Evolutionary conservation across 2,113 vertebrate species (phyloP).

Genomic region (Proteles cristata): DNA sequence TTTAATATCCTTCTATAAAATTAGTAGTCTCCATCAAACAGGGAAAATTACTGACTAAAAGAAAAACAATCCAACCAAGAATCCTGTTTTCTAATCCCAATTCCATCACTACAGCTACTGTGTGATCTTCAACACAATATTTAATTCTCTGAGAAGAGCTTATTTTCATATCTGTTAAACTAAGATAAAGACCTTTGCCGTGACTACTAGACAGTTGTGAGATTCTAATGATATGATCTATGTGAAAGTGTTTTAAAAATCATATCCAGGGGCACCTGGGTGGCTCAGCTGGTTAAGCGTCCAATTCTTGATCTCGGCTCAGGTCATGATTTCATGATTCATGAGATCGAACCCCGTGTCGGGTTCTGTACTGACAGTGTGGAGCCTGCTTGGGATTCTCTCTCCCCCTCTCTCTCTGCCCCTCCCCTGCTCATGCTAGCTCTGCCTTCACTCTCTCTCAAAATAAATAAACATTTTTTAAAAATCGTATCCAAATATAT

Average conservation of each 20-base stretch:
- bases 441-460: too few relatives aligned
- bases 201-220: neutral
- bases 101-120: neutral
- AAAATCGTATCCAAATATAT: neutral
- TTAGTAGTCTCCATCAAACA: neutral
- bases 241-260: slow-evolving; percentile 12
- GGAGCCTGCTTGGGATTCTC: too few relatives aligned
- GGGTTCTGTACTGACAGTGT: too few relatives aligned
- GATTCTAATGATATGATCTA: neutral
- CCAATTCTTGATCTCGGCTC: too few relatives aligned
- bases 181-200: neutral
- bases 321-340: too few relatives aligned
- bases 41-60: neutral
- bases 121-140: neutral
- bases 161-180: neutral
- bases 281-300: too few relatives aligned
- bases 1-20: neutral
- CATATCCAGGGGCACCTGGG: neutral
- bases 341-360: too few relatives aligned
- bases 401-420: too few relatives aligned
- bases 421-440: too few relatives aligned
- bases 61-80: neutral
- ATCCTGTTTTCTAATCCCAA: neutral
- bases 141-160: neutral
- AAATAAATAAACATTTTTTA: too few relatives aligned